phyloP scores from a whole-genome alignment of 2,888 invertebrate species.

The Aethes cnicana region DNA sequence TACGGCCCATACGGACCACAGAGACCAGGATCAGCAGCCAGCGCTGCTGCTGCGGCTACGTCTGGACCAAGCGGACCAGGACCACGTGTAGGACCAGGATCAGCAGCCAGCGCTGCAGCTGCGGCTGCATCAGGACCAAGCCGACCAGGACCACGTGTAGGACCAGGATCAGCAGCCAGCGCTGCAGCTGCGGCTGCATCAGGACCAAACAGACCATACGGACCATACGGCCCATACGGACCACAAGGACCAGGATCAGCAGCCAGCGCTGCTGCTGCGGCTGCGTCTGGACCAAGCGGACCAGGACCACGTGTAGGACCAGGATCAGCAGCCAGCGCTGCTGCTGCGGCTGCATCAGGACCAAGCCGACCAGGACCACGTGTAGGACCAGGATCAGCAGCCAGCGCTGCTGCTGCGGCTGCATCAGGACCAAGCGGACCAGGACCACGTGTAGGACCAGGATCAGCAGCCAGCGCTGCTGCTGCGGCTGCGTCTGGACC shows the following conservation, averaged over 20 bases:
- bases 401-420: constrained; percentile 7
- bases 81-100: constrained; percentile 1
- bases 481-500: too few species aligned
- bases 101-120: constrained; percentile 1
- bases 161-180: too few species aligned
- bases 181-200: too few species aligned
- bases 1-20: not conserved
- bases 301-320: constrained; percentile 7
- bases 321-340: not conserved
- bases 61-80: constrained; percentile 3
- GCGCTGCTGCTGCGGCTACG: too few species aligned
- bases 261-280: too few species aligned
- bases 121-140: too few species aligned
- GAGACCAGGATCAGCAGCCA: not conserved
- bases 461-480: too few species aligned
- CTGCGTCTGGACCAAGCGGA: not conserved
- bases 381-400: constrained; percentile 6
- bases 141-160: too few species aligned
- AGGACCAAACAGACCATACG: too few species aligned
- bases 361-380: constrained; percentile 1
- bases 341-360: too few species aligned
- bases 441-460: constrained; percentile 5
- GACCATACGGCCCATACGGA: too few species aligned
- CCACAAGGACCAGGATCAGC: too few species aligned
- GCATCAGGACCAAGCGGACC: not conserved